Evolutionary conservation across 2,113 vertebrate species (phyloP), one percentile per base, ranked within the genome.

Genomic region (Synchiropus splendidus): DNA sequence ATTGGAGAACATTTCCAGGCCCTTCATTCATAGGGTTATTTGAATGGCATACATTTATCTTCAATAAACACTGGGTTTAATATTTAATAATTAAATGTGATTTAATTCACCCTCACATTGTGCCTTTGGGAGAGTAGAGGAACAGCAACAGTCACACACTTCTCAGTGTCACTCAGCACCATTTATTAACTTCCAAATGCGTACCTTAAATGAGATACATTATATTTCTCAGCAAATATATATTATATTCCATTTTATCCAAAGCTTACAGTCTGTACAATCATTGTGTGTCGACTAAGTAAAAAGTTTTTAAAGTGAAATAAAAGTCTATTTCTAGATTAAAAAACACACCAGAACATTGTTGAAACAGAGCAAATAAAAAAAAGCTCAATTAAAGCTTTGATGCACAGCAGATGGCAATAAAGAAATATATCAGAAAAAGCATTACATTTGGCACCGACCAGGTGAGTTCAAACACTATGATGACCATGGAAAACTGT

Each of bases 221-320:
- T 60, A 27, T 27, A 27, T 67, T 72, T 71, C 47, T 43, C 61
- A 68, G 70, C 66, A 84, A 84, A 85, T 85, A 78, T 86, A 86
- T 86, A 87, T 87, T 87, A 85, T 80, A 72, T 47, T 81, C 42
- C 68, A 70, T 71, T 71, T 77, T 71, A 57, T 73, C 68, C 72
- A 77, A 72, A 54, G 51, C 68, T 70, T 70, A 72, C 62, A 79
- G 32, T 66, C 61, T 80, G 70, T 79, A 81, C 79, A 83, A 64
- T 69, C 58, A 53, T 58, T 31, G 40, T 30, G 31, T 64, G 31
- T 36, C 18, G 58, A 17, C 27, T 48, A 53, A 31, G 70, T 31
- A 41, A n/a, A 51, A 69, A 69, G 58, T 36, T 51, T 61, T 43
- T 18, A 21, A 62, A 45, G 48, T 49, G 43, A 51, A 35, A 61